Evolutionary conservation across 1,140 invertebrate genomes (phyloP).

Genomic region (Plutomurus gul): DNA sequence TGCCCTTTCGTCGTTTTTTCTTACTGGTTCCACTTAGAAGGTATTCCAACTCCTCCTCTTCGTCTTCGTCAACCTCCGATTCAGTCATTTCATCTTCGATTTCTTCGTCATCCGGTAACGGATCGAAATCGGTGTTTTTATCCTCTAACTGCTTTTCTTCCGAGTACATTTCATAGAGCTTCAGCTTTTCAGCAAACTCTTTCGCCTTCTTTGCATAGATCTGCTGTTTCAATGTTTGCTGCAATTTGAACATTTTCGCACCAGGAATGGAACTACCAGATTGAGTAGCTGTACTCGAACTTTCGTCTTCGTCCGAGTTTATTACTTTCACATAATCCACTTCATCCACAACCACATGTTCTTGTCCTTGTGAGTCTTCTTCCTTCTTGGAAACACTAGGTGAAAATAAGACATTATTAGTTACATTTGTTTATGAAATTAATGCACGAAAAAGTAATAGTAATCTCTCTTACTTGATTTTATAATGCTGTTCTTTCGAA

Average conservation of each 20-base stretch:
- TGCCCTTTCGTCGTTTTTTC: constrained; percentile 53
- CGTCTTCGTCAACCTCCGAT: constrained; percentile 50
- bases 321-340: constrained; percentile 48
- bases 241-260: constrained; percentile 64
- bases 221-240: constrained; percentile 66
- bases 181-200: constrained; percentile 66
- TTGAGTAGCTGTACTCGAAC: not conserved
- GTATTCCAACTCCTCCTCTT: constrained; percentile 47
- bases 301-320: constrained; percentile 28
- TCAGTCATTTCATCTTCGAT: constrained; percentile 47
- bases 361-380: constrained; percentile 56
- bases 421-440: not conserved
- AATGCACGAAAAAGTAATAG: not conserved
- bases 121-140: constrained; percentile 58
- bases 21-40: constrained; percentile 47
- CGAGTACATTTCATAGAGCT: constrained; percentile 59
- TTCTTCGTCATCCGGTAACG: constrained; percentile 56
- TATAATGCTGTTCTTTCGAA: constrained; percentile 55
- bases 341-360: constrained; percentile 49
- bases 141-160: constrained; percentile 56
- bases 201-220: constrained; percentile 66
- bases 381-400: constrained; percentile 54
- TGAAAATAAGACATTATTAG: not conserved
- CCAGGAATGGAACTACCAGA: constrained; percentile 60
- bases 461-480: constrained; percentile 37